phyloP scores from a whole-genome alignment of 2,113 vertebrate genomes.

The Thomomys bottae region DNA sequence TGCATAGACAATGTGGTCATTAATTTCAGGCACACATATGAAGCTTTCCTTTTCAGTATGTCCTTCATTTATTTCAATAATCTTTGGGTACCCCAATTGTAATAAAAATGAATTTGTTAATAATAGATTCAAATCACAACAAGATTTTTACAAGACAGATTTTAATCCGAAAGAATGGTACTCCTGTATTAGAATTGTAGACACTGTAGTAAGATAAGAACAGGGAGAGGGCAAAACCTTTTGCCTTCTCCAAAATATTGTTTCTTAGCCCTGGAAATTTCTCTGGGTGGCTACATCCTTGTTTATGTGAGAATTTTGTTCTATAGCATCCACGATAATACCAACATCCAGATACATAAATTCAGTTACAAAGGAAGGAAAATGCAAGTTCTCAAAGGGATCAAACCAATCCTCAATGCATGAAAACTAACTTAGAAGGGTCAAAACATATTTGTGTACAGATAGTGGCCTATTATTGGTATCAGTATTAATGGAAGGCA shows the following conservation, averaged over 20 bases:
- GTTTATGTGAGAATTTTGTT: not conserved
- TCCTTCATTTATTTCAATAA: not conserved
- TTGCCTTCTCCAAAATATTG: too few species aligned
- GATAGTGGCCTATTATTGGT: not conserved
- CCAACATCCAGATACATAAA: not conserved
- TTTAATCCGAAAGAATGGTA: not conserved
- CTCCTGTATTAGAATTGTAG: not conserved
- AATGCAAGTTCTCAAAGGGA: not conserved
- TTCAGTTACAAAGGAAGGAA: not conserved
- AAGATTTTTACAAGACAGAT: not conserved
- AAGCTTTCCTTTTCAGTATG: not conserved
- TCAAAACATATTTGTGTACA: not conserved
- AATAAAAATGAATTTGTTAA: not conserved
- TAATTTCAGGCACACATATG: conserved; percentile 1
- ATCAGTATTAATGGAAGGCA: not conserved
- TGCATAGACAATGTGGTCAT: not conserved
- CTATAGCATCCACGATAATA: not conserved
- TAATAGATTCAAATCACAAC: not conserved
- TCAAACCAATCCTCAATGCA: not conserved
- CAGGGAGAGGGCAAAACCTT: not conserved
- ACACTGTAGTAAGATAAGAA: not conserved
- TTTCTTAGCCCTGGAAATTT: not conserved
- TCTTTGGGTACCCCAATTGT: not conserved
- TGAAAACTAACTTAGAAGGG: not conserved
- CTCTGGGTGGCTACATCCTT: not conserved